Conservation (phyloP, 2,797 vertebrate genomes). For the Sebastes diploproa region DNA sequence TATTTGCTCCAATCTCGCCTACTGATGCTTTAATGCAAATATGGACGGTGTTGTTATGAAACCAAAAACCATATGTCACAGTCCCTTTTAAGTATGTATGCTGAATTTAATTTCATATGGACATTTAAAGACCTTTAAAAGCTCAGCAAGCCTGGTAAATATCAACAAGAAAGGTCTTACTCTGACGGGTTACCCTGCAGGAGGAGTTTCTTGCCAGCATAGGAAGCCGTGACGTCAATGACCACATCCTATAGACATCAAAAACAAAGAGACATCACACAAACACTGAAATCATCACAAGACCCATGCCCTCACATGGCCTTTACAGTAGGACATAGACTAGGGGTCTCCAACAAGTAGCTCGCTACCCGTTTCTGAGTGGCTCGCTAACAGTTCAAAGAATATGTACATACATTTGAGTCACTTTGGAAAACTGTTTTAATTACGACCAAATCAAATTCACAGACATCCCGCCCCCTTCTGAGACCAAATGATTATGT, state of each 20-base stretch:
- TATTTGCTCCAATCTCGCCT: no score
- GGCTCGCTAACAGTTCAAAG: no score
- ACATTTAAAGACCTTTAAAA: neutral
- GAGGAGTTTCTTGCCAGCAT: slow-evolving; percentile 82
- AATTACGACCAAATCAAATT: no score
- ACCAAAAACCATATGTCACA: neutral
- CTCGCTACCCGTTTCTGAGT: no score
- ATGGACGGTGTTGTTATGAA: neutral
- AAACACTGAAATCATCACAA: neutral
- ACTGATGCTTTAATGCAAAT: neutral
- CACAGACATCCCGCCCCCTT: no score
- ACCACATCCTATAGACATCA: slow-evolving; percentile 69
- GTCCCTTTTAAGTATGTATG: neutral
- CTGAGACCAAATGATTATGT: no score
- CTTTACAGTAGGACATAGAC: neutral
- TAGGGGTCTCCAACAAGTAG: no score
- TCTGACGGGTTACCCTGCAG: slow-evolving; percentile 65
- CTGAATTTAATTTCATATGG: neutral
- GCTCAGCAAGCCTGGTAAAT: neutral
- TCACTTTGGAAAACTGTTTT: no score
- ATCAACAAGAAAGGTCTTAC: slow-evolving; percentile 64
- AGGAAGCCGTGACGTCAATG: slow-evolving; percentile 77
- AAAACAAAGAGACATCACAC: neutral
- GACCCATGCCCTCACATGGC: no score
- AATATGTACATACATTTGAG: no score